Evolutionary conservation across 2,888 invertebrate genomes (phyloP), one percentile per base, ranked within the genome.

Genomic region (Entomobrya multifasciata): DNA sequence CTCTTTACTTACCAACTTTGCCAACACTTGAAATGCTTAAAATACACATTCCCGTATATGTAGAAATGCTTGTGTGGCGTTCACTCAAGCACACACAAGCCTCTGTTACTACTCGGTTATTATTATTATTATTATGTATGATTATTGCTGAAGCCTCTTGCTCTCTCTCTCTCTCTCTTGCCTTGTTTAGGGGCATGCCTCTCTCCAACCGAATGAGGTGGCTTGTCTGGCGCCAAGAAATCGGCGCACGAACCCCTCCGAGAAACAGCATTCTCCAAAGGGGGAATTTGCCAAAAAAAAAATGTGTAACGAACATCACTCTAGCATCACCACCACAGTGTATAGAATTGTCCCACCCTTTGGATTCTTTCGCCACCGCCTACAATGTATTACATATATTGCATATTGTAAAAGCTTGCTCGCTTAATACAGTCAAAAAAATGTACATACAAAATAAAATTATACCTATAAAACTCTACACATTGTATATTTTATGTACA

Each of bases 181-280:
- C 65, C 8, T 11, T 47, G 25, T n/a, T 67, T 49, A 80, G 86
- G 86, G 86, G 86, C 74, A 86, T 77, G 81, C 81, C 81, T 77
- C 30, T 27, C 44, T 22, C 47, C 44, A 77, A 86, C 86, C 67
- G 86, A 86, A 81, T 86, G 86, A 86, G 86, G 86, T 86, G 86
- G 81, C 86, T 86, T 81, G 86, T 77, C 86, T 86, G 86, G 86
- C 86, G 86, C 86, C 86, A 86, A 86, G 81, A 86, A 86, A 86
- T 86, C 86, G 81, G 81, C 86, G 60, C 67, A 81, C 86, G 86
- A 86, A 74, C 80, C 86, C 86, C 86, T 86, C 86, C 86, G 86
- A 86, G 81, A 86, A 86, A 86, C 76, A 79, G 62, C 76, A 79
- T 79, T 86, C 60, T 80, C 62, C 81, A 76, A 86, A 86, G 80